Evolutionary conservation across 2,797 vertebrate species (phyloP), one percentile per base, ranked within the genome.

Genomic region (Poecilia picta): DNA sequence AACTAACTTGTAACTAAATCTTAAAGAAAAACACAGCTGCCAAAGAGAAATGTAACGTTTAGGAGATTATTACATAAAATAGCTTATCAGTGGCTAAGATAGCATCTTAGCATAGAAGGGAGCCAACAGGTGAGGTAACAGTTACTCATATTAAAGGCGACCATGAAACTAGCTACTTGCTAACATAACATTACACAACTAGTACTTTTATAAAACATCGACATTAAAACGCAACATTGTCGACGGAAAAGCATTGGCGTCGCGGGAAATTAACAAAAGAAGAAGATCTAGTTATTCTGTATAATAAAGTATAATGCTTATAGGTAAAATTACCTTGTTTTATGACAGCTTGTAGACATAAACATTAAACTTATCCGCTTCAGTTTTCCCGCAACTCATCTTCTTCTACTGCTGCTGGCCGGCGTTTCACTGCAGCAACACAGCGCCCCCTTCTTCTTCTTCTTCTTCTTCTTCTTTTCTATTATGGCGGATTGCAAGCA

Each of bases 311-410:
- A 46, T 2, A 45, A 0, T 0, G 5, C 25, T 33, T 49, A 49
- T 16, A 3, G 10, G 12, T 23, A 36, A 0, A 55, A 57, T 66
- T n/a, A 1, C 1, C 88, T 82, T 72, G 0, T 79, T 89, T 81
- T 76, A 0, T 23, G 7, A 0, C 47, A 55, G 41, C 59, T 16
- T 8, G 12, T 0, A 47, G 28, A 11, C 12, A 11, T 20, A 10
- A 72, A 77, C 66, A 33, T 5, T n/a, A 18, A 1, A 1, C 39
- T 2, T 8, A 71, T 0, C 49, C 15, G 39, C 89, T 92, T 95
- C 43, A 76, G 88, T 94, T 96, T 96, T 96, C 95, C 95, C 95
- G 95, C 95, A 92, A 94, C 90, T 95, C 3, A 1, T 77, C 84
- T 91, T 90, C 88, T 92, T 93, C 88, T 74, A 13, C 28, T 20